These are phyloP conservation scores for Lepisosteus osseus DNA, from an alignment of 2,113 vertebrate species.

Conservation along the genomic window DNA sequence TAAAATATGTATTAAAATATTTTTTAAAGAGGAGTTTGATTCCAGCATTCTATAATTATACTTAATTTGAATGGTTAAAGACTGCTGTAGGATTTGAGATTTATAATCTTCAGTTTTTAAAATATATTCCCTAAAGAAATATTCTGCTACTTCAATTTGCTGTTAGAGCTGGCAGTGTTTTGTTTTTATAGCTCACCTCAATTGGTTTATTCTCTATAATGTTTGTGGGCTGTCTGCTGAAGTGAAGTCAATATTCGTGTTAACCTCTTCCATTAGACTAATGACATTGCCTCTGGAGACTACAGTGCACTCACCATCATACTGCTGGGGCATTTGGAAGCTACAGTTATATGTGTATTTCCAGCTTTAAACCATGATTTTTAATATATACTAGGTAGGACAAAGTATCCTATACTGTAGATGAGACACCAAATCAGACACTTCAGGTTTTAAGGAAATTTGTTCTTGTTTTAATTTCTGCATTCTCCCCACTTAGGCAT, in stretches of 20 bases:
- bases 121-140: background rate
- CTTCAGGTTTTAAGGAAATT: no score
- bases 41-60: no score
- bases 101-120: background rate
- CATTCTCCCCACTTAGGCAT: no score
- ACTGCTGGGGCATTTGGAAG: no score
- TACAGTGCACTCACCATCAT: no score
- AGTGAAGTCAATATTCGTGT: conserved; percentile 32
- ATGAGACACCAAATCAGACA: background rate
- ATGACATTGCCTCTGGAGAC: background rate
- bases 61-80: background rate
- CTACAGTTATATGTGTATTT: no score
- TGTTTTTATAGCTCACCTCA: conserved; percentile 19
- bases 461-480: no score
- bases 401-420: background rate
- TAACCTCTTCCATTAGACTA: conserved; percentile 18
- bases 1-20: no score
- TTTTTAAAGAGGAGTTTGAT: no score
- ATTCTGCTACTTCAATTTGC: conserved; percentile 10
- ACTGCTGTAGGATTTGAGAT: background rate
- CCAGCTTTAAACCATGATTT: no score
- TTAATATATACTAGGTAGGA: background rate
- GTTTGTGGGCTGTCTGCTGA: conserved; percentile 1
- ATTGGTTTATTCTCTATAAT: conserved; percentile 23
- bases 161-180: conserved; percentile 26